Evolutionary conservation across 1,140 invertebrate species (phyloP).

Genomic region (Euglossa dilemma): DNA sequence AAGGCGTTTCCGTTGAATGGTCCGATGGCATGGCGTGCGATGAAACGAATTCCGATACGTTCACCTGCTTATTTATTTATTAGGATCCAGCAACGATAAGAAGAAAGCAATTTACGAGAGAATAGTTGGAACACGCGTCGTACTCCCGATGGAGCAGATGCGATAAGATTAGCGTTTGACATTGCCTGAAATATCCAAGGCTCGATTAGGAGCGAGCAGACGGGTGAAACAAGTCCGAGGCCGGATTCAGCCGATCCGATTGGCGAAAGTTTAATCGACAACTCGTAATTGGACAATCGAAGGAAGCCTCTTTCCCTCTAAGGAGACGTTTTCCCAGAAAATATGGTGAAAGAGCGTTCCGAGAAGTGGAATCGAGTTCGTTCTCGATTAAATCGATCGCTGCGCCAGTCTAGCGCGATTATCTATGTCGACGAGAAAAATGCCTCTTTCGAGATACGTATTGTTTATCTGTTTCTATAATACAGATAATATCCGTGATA

Average conservation of each 20-base stretch:
- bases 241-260: constrained; percentile 21
- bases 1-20: background rate
- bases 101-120: background rate
- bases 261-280: constrained; percentile 58
- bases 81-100: background rate
- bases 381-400: constrained; percentile 51
- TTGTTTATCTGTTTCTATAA: background rate
- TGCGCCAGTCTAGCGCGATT: background rate
- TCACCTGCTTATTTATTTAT: background rate
- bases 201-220: constrained; percentile 19
- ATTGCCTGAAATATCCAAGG: background rate
- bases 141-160: background rate
- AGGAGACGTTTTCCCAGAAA: constrained; percentile 46
- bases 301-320: constrained; percentile 52
- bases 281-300: constrained; percentile 51
- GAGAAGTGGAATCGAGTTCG: constrained; percentile 49
- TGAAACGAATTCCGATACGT: background rate
- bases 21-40: background rate
- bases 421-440: background rate
- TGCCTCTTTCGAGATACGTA: background rate
- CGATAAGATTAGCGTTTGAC: constrained; percentile 36
- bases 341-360: constrained; percentile 56
- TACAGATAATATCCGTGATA: background rate
- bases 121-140: background rate
- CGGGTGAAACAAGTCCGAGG: background rate